Evolutionary conservation across 2,888 invertebrate species (phyloP).

Genomic region (Spilarctia lutea): DNA sequence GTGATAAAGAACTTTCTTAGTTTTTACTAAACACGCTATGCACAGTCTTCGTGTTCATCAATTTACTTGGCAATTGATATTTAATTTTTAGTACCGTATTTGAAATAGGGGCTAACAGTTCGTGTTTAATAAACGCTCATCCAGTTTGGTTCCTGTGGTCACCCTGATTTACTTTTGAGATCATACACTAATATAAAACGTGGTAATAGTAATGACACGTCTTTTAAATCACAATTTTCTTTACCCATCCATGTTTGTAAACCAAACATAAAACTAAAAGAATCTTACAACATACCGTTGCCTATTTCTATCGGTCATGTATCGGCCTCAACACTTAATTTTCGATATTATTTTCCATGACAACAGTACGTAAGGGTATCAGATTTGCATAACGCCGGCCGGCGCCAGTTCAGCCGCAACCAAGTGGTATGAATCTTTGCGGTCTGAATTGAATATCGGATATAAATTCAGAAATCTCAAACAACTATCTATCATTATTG

Average conservation of each 20-base stretch:
- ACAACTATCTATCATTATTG: not conserved
- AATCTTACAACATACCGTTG: not conserved
- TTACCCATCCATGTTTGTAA: not conserved
- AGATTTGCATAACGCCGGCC: conserved; percentile 29
- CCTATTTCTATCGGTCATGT: not conserved
- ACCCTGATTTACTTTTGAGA: conserved; percentile 30
- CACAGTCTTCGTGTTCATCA: conserved; percentile 35
- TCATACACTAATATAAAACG: conserved; percentile 33
- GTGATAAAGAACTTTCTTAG: conserved; percentile 52
- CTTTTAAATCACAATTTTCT: not conserved
- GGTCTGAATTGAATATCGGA: conserved; percentile 69
- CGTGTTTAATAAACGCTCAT: conserved; percentile 53
- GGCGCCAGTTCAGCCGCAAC: conserved; percentile 69
- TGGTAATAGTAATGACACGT: not conserved
- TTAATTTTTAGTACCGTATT: conserved; percentile 47
- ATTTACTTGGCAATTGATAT: conserved; percentile 46
- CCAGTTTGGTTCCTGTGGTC: conserved; percentile 40
- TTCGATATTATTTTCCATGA: conserved; percentile 16
- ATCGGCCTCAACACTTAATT: conserved; percentile 7
- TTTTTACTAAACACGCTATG: conserved; percentile 38
- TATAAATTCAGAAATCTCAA: conserved; percentile 57
- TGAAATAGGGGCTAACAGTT: conserved; percentile 35
- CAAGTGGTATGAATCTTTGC: conserved; percentile 70
- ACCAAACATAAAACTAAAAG: not conserved
- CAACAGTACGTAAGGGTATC: conserved; percentile 23